A percentile compares a stretch with the other conserved stretches of the same genome.
These are phyloP conservation scores for Thereva unica DNA, from an alignment of 2,888 invertebrate genomes.

Conservation along the genomic window DNA sequence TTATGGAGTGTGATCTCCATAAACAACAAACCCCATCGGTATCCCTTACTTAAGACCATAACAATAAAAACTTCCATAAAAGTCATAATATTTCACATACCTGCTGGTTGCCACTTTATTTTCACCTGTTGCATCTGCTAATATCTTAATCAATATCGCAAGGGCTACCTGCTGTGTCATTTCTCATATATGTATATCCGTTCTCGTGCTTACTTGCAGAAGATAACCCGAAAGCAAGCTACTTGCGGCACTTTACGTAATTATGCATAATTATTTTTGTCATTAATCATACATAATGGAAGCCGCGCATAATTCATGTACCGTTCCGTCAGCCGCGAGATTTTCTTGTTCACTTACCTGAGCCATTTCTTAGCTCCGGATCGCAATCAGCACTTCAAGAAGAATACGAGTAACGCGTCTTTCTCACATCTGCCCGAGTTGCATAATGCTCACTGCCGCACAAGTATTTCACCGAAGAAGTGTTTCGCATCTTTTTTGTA, in stretches of 20 bases:
- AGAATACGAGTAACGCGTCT: background rate
- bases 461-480: background rate
- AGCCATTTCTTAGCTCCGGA: constrained; percentile 9
- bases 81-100: too few relatives aligned
- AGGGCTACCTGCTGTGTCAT: too few relatives aligned
- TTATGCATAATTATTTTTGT: background rate
- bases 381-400: constrained; percentile 7
- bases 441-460: constrained; percentile 1
- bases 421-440: constrained; percentile 7
- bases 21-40: too few relatives aligned
- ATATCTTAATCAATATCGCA: too few relatives aligned
- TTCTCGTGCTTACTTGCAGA: background rate
- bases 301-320: constrained; percentile 3
- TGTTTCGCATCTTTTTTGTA: too few relatives aligned
- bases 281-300: constrained; percentile 18
- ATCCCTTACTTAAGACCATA: too few relatives aligned
- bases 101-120: too few relatives aligned
- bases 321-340: background rate
- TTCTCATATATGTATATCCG: background rate
- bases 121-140: too few relatives aligned
- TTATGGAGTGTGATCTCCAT: too few relatives aligned
- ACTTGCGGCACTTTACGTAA: constrained; percentile 3
- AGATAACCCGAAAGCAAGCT: background rate
- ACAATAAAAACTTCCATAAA: too few relatives aligned
- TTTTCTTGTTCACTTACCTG: background rate